phyloP scores from a whole-genome alignment of 2,888 invertebrate genomes.

The Camponotus fellah region DNA sequence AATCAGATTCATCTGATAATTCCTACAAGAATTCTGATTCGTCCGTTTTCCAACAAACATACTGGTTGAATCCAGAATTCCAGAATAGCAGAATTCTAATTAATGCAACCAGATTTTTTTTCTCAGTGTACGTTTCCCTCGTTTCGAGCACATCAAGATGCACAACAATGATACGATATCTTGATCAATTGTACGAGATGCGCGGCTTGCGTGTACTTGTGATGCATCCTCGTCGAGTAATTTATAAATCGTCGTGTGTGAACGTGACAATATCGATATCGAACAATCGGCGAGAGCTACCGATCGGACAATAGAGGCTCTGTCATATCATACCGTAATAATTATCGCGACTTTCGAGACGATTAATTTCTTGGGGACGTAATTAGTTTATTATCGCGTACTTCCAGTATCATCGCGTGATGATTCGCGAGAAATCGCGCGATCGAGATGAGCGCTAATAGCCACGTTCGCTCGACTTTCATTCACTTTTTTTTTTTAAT shows the following conservation, averaged over 20 bases:
- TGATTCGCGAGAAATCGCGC: constrained; percentile 40
- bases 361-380: constrained; percentile 34
- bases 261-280: neutral
- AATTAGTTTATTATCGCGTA: constrained; percentile 47
- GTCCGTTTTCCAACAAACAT: no score
- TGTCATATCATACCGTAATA: neutral
- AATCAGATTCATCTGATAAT: no score
- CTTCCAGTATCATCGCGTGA: constrained; percentile 28
- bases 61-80: no score
- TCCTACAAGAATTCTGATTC: no score
- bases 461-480: constrained; percentile 11
- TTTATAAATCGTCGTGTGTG: constrained; percentile 18
- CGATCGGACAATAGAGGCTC: neutral
- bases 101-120: no score
- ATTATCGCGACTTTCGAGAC: constrained; percentile 30
- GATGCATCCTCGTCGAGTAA: constrained; percentile 5
- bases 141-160: constrained; percentile 59
- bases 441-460: constrained; percentile 23
- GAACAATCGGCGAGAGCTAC: neutral
- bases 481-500: neutral
- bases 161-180: constrained; percentile 62
- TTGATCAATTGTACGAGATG: constrained; percentile 55
- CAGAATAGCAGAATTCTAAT: no score
- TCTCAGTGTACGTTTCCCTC: constrained; percentile 22
- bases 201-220: neutral